These are phyloP conservation scores for Mormyrus lacerda DNA, from an alignment of 2,113 vertebrate genomes.

Conservation along the genomic window DNA sequence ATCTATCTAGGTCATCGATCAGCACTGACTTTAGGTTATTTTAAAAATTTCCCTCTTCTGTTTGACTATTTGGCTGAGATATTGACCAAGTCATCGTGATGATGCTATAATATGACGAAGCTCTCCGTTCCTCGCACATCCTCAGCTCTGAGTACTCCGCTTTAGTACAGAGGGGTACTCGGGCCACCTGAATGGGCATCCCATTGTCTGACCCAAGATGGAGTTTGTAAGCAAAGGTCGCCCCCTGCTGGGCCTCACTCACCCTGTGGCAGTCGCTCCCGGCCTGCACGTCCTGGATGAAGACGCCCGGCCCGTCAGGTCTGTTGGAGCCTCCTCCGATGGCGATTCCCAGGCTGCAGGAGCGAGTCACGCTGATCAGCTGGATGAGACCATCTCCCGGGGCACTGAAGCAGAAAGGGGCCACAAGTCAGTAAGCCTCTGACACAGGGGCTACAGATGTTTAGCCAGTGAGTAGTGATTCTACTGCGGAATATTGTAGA, in stretches of 20 bases:
- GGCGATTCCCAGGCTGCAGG: conserved; percentile 66
- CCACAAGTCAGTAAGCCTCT: neutral
- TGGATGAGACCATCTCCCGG: conserved; percentile 76
- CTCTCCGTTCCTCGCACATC: neutral
- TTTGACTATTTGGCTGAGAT: neutral
- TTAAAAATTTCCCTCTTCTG: neutral
- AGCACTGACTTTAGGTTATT: neutral
- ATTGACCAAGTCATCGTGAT: neutral
- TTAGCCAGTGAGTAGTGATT: neutral
- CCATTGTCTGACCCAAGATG: neutral
- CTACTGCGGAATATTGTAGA: neutral
- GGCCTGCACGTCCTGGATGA: conserved; percentile 75
- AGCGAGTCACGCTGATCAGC: conserved; percentile 68
- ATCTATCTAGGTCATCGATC: neutral
- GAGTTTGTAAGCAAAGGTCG: neutral
- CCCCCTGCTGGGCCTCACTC: conserved; percentile 22
- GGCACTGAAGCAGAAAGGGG: conserved; percentile 48
- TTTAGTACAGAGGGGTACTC: neutral
- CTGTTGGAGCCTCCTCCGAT: conserved; percentile 76
- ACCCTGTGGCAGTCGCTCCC: conserved; percentile 78
- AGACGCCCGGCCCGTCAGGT: conserved; percentile 76
- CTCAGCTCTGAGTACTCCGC: neutral
- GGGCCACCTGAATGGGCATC: neutral
- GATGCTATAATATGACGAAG: neutral
- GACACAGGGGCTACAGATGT: neutral